Evolutionary conservation across 1,140 invertebrate species (phyloP).

Genomic region (Neuroterus valhalla): DNA sequence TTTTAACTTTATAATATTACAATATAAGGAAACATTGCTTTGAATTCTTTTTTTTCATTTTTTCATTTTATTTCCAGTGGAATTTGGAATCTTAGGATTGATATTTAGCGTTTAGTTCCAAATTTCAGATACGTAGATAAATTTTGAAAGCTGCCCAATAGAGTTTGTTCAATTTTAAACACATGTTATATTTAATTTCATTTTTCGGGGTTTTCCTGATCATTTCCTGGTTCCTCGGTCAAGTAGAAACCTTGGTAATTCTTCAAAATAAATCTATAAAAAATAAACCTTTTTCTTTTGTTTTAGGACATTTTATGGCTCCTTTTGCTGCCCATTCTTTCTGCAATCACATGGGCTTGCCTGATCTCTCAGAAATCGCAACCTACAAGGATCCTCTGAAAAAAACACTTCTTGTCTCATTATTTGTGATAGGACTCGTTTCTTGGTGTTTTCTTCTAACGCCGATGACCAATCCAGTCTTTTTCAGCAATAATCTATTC

Average conservation of each 20-base stretch:
- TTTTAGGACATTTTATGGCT: slow-evolving; percentile 88
- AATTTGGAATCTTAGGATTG: too few relatives aligned
- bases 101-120: too few relatives aligned
- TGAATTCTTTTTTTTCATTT: too few relatives aligned
- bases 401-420: slow-evolving; percentile 77
- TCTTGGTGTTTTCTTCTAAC: slow-evolving; percentile 86
- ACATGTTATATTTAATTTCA: too few relatives aligned
- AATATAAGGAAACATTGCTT: too few relatives aligned
- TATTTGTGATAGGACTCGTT: slow-evolving; percentile 86
- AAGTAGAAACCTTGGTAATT: background rate
- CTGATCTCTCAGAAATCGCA: slow-evolving; percentile 87
- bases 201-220: too few relatives aligned
- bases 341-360: slow-evolving; percentile 97
- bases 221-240: too few relatives aligned
- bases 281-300: slow-evolving; percentile 37
- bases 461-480: slow-evolving; percentile 85
- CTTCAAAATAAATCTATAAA: background rate
- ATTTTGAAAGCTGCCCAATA: too few relatives aligned
- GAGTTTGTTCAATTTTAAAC: too few relatives aligned
- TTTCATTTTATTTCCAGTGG: too few relatives aligned
- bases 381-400: slow-evolving; percentile 80
- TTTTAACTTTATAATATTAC: too few relatives aligned
- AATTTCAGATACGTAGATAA: too few relatives aligned
- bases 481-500: slow-evolving; percentile 85
- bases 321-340: slow-evolving; percentile 94